Evolutionary conservation across 2,888 invertebrate species (phyloP), one percentile per base, ranked within the genome.

Genomic region (Dione vanillae): DNA sequence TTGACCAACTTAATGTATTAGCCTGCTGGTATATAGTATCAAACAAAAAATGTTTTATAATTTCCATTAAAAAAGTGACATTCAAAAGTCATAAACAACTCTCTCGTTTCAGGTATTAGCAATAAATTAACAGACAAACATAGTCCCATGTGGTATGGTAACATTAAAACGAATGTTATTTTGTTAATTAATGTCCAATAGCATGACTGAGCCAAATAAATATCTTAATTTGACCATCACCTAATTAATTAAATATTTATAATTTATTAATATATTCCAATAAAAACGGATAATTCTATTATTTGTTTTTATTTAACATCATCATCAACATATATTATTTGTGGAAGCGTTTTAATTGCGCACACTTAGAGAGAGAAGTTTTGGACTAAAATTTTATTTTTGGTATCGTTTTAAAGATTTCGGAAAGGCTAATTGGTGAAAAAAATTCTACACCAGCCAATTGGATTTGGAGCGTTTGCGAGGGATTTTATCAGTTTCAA

Each of bases 151-250:
- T 62, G 74, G 61, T 67, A 69, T 64, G 45, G 47, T 41, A 16
- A 47, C 49, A 52, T 56, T 49, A 40, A 40, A 54, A 70, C 64
- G 35, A 61, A 52, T 43, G 52, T 40, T 51, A 61, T 72, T 69
- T 67, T 52, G 49, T 70, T 74, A 70, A 74, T 74, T 74, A 67
- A 52, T 51, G 56, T 27, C 67, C 47, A 61, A 72, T 74, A 37
- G 69, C 74, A 74, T 74, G 72, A 67, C 72, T 61, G 43, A 54
- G 54, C 47, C 41, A 41, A 71, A 73, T 71, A 74, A 74, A 69
- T 67, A 69, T 65, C n/a, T 27, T 8, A 35, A 19, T 49, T 64
- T 16, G 49, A 37, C 10, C 20, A 37, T 19, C 14, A 64, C 49
- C 49, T 19, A 19, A 2, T 19, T 49, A 49, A 49, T 10, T 49